phyloP scores from a whole-genome alignment of 2,888 invertebrate genomes.

The Sipunculus nudus region DNA sequence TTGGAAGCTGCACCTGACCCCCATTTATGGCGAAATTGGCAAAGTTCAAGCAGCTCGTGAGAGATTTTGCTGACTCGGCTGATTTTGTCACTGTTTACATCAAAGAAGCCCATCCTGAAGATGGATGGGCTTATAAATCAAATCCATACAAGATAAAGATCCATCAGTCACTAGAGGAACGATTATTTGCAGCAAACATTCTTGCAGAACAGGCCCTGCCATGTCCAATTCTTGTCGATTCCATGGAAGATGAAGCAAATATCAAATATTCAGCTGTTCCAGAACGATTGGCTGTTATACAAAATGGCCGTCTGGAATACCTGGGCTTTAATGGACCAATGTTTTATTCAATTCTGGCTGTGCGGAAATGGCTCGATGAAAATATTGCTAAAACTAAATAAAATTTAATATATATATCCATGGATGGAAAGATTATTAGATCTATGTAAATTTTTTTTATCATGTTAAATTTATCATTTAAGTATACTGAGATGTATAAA shows the following conservation, averaged over 20 bases:
- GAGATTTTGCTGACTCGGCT: constrained; percentile 42
- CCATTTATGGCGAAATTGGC: constrained; percentile 54
- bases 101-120: constrained; percentile 55
- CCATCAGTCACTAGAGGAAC: constrained; percentile 43
- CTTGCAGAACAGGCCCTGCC: constrained; percentile 26
- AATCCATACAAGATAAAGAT: constrained; percentile 37
- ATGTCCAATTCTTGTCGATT: constrained; percentile 49
- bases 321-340: constrained; percentile 48
- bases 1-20: constrained; percentile 61
- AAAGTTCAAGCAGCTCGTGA: constrained; percentile 45
- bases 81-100: constrained; percentile 59
- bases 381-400: too few species aligned
- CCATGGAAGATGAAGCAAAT: constrained; percentile 47
- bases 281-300: constrained; percentile 52
- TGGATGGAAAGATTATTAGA: too few species aligned
- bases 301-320: constrained; percentile 46
- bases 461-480: too few species aligned
- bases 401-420: too few species aligned
- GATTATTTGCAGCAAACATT: constrained; percentile 45
- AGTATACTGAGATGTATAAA: too few species aligned
- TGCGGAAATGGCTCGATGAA: constrained; percentile 49
- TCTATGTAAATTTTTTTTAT: too few species aligned
- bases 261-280: constrained; percentile 47
- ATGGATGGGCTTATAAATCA: constrained; percentile 56
- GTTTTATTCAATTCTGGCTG: constrained; percentile 46